A percentile compares a stretch with the other conserved stretches of the same genome.
Evolutionary conservation across 2,888 invertebrate species (phyloP).

Genomic region (Tryphoninae sp.): DNA sequence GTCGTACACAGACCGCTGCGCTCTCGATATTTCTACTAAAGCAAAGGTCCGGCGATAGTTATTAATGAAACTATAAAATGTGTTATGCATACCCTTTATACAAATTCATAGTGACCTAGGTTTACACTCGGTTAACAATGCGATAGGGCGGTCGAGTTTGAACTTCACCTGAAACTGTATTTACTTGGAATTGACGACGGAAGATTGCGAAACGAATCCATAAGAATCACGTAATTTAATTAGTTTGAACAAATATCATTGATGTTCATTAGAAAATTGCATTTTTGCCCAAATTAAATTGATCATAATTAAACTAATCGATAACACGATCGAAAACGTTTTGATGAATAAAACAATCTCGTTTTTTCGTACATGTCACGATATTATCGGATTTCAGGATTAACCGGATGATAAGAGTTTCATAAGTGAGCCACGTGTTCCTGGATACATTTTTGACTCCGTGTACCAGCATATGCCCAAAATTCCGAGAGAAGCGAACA

Average conservation of each 20-base stretch:
- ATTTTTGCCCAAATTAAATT: too few species aligned
- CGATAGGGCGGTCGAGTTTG: background rate
- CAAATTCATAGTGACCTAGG: background rate
- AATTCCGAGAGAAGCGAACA: constrained; percentile 21
- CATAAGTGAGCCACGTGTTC: background rate
- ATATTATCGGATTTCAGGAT: background rate
- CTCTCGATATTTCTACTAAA: constrained; percentile 27
- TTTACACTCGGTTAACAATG: background rate
- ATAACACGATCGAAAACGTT: background rate
- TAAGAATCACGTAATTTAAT: background rate
- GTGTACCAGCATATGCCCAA: background rate
- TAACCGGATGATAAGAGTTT: background rate
- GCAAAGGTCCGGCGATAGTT: background rate
- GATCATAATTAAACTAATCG: background rate
- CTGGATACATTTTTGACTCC: background rate
- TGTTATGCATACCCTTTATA: background rate
- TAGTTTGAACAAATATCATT: too few species aligned
- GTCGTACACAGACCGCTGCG: constrained; percentile 42
- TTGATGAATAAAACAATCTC: background rate
- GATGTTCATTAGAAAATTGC: too few species aligned
- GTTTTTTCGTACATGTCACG: background rate
- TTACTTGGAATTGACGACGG: background rate
- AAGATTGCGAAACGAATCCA: background rate
- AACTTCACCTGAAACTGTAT: background rate
- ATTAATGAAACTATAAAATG: constrained; percentile 14